phyloP scores from a whole-genome alignment of 2,113 vertebrate species.

The Lathamus discolor region DNA sequence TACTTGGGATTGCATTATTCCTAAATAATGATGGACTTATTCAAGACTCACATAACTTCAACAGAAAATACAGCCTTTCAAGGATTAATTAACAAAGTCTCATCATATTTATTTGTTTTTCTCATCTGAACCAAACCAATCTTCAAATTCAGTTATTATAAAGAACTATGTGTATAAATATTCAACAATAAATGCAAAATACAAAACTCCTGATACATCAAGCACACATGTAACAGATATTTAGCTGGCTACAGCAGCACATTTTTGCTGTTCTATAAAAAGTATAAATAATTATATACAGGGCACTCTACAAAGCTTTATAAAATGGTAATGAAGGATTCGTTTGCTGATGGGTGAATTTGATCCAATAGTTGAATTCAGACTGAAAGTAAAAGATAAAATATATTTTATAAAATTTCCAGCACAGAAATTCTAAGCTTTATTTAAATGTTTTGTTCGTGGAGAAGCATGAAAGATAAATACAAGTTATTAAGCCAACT shows the following conservation, averaged over 20 bases:
- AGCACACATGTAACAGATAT: background rate
- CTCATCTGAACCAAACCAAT: background rate
- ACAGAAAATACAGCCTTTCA: background rate
- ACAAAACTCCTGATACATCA: background rate
- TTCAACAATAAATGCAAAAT: background rate
- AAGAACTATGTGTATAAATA: background rate
- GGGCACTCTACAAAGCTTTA: background rate
- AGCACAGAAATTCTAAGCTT: background rate
- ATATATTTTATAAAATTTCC: background rate
- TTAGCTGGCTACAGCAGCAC: background rate
- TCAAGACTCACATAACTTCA: background rate
- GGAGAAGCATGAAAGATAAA: background rate
- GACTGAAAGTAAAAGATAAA: background rate
- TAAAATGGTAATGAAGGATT: background rate
- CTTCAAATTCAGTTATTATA: background rate
- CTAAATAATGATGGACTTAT: background rate
- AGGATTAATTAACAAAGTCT: background rate
- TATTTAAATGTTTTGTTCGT: background rate
- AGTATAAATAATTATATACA: background rate
- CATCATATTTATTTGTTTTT: background rate
- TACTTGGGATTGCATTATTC: background rate
- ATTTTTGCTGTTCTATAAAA: background rate
- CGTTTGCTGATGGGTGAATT: background rate
- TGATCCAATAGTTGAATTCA: background rate
- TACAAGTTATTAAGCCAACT: background rate